These are phyloP conservation scores for Sphyrna mokarran DNA, from an alignment of 2,113 vertebrate genomes.

Conservation along the genomic window DNA sequence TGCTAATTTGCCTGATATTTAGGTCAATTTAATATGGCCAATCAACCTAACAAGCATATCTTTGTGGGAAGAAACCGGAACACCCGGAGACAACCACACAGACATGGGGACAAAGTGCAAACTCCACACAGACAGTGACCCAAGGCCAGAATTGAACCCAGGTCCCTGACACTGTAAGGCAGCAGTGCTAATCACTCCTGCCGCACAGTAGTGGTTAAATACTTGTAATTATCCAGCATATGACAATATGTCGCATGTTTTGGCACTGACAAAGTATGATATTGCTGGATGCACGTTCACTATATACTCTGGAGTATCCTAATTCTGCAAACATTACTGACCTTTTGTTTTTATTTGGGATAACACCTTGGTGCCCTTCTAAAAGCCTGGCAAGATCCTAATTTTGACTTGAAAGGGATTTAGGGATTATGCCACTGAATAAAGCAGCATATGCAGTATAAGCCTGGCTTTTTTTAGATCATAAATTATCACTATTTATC, in stretches of 20 bases:
- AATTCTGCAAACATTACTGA: background rate
- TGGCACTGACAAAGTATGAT: background rate
- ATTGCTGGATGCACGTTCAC: background rate
- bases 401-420: constrained; percentile 23
- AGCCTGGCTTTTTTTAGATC: background rate
- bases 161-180: too few relatives aligned
- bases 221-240: background rate
- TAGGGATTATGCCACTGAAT: background rate
- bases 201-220: background rate
- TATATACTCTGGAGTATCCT: constrained; percentile 2
- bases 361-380: background rate
- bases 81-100: too few relatives aligned
- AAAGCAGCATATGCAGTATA: background rate
- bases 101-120: too few relatives aligned
- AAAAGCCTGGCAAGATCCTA: background rate
- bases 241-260: background rate
- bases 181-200: too few relatives aligned
- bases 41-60: too few relatives aligned
- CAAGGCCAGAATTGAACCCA: too few relatives aligned
- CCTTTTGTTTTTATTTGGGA: background rate
- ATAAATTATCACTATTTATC: background rate
- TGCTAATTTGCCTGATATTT: too few relatives aligned
- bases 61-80: too few relatives aligned
- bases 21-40: too few relatives aligned
- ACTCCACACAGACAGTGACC: too few relatives aligned